Evolutionary conservation across 1,140 invertebrate species (phyloP), one percentile per base, ranked within the genome.

Genomic region (Aphaenogaster rudis): DNA sequence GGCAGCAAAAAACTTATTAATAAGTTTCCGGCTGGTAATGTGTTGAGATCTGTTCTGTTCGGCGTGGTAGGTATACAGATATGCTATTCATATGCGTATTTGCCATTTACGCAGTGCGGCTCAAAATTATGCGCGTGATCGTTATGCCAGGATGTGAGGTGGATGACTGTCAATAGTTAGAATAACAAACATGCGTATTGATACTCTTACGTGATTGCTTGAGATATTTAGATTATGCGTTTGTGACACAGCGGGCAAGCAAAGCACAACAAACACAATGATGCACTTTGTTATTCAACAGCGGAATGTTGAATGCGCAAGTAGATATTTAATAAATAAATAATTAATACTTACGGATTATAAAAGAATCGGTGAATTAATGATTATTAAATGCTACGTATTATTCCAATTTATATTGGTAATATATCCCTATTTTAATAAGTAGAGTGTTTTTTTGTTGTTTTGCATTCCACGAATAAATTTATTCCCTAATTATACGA

Each of bases 81-180:
- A 28, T 1, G 61, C n/a, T 7, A 63, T 57, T 81, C 17, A 54
- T 17, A 28, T 28, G 28, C 57, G 15, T 48, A 45, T 52, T 64
- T 15, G 17, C 45, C 28, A 45, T 45, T 87, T 86, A 48, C 21
- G 13, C 33, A 50, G 50, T 63, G 5, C 1, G 54, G 21, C n/a
- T 82, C 15, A 11, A 66, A 88, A 50, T 74, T 80, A 69, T 54
- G 17, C 33, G 28, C 17, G 15, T 45, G 67, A 67, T 76, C 36
- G 39, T 63, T n/a, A 28, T 54, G 54, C 0, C 28, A 66, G 11
- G 2, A 63, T 21, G 28, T 9, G 61, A 15, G 28, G 11, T 13
- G 39, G 63, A 82, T 63, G 52, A 77, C 33, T 63, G 59, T 88
- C 71, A 71, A 77, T 69, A 77, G 59, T 66, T 21, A 5, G 33